phyloP scores from a whole-genome alignment of 1,140 invertebrate species.

The Metaphire vulgaris region DNA sequence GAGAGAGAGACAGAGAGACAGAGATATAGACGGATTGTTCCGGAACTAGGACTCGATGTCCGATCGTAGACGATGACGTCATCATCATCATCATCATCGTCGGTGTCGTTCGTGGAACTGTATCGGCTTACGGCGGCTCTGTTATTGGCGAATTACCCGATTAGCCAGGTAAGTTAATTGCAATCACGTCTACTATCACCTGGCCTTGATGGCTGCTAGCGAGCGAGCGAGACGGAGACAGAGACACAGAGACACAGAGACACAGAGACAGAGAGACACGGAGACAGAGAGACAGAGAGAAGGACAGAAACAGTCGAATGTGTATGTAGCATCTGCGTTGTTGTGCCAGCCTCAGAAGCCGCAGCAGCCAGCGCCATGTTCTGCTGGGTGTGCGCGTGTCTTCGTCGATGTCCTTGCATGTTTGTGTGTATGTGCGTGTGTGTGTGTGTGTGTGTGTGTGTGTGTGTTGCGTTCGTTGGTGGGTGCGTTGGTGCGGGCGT shows the following conservation, averaged over 20 bases:
- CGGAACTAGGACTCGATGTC: too few species aligned
- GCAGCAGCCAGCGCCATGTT: neutral
- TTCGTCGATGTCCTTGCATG: neutral
- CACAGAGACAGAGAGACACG: neutral
- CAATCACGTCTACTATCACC: too few species aligned
- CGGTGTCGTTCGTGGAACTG: too few species aligned
- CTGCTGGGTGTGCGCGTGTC: neutral
- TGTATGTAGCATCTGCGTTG: neutral
- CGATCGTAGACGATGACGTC: too few species aligned
- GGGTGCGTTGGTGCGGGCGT: neutral
- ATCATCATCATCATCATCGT: too few species aligned
- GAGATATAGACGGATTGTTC: neutral
- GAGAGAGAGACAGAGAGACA: conserved; percentile 11
- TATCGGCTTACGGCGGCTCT: too few species aligned
- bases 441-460: neutral
- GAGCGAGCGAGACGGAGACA: conserved; percentile 4
- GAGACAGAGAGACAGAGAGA: neutral
- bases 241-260: neutral
- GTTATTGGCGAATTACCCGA: too few species aligned
- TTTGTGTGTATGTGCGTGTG: neutral
- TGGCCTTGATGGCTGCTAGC: too few species aligned
- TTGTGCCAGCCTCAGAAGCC: neutral
- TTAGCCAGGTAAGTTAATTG: too few species aligned
- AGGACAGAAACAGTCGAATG: neutral
- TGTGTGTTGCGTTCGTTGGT: neutral